Base-by-base conservation (phyloP, 1,140 invertebrate species). In the Cyclargus thomasi region DNA sequence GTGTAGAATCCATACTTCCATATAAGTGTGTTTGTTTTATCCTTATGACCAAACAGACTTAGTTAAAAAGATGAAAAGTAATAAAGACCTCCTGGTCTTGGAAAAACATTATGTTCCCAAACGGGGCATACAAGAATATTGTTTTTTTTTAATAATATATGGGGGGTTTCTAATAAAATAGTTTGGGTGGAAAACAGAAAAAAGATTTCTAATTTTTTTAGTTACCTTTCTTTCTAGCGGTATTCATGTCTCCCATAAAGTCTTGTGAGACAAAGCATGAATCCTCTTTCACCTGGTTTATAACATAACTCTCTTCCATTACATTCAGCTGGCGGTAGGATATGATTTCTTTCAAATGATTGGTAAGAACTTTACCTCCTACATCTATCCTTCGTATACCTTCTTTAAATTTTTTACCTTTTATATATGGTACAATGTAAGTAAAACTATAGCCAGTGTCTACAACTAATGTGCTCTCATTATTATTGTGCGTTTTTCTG, bases 231-330 rank as follows among this genome's bases (percentile, higher is more conserved):
- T 91, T 91, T 83, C 93, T 94, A 6, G 97, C 94, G 64, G 93
- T 94, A 53, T 94, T 92, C 94, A 99, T 96, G 70, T 99, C 97
- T 17, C 91, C 89, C 78, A 94, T 94, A 79, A 99, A 98, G 80
- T 99, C 92, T 75, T 93, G 92, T 0, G 97, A 96, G 0, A 99
- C 97, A 92, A 95, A 99, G 82, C 98, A 99, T 0, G 96, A 94
- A 86, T 99, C 98, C 91, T 99, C 99, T 88, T 99, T 99, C 0
- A 97, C 95, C 91, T 99, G 98, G 90, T 99, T 99, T 10, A 99
- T 98, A 0, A 99, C 97, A 91, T 97, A 98, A 0, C 98, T 99
- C 90, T 99, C 99, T 85, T 99, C 98, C 96, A 99, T 98, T 0
- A 99, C 98, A 92, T 99, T 97, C 17, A 99, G 90, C 79, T 99